Evolutionary conservation across 2,888 invertebrate genomes (phyloP), one percentile per base, ranked within the genome.

Genomic region (Galeopsomyia nigrocyanea): DNA sequence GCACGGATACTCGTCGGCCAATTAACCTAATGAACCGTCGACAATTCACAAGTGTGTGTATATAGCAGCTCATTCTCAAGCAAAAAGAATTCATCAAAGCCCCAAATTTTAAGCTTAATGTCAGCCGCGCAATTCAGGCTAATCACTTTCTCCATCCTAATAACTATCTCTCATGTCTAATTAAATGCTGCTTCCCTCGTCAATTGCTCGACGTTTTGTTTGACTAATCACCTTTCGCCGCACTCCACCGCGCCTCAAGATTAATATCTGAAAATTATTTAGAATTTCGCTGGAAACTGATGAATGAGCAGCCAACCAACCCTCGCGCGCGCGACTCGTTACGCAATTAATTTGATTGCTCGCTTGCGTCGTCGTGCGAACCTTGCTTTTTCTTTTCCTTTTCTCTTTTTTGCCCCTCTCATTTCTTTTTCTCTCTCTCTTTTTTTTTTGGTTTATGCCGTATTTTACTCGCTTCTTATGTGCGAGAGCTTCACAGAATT

Each of bases 321-420:
- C 53, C 53, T 53, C 53, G 19, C 62, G 7, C 19, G 22, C 13
- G 22, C 17, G 10, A 5, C 22, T 60, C 51, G 49, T 74, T 74
- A 64, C 68, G 70, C 70, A 74, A 74, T 74, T 74, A 74, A 74
- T 71, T 71, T 71, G 74, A 74, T 74, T 71, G 67, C 63, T 64
- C 70, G 46, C 67, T 46, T 47, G 16, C 26, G 56, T 13, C 14
- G 67, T 63, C 70, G 70, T 31, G 58, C 62, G 60, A 53, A 53
- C 56, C 26, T 39, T 55, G 17, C 39, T 13, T 49, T 58, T 64
- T 68, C 63, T 68, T 63, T 50, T 13, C 58, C n/a, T 26, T n/a
- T 57, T 22, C 26, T 39, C 39, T n/a, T 39, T 10, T 7, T 10
- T 13, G 26, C 26, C 26, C 5, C 26, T 26, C 39, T 13, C 22